A percentile compares a stretch with the other conserved stretches of the same genome.
Evolutionary conservation across 2,113 vertebrate genomes (phyloP).

Genomic region (Chitala chitala): DNA sequence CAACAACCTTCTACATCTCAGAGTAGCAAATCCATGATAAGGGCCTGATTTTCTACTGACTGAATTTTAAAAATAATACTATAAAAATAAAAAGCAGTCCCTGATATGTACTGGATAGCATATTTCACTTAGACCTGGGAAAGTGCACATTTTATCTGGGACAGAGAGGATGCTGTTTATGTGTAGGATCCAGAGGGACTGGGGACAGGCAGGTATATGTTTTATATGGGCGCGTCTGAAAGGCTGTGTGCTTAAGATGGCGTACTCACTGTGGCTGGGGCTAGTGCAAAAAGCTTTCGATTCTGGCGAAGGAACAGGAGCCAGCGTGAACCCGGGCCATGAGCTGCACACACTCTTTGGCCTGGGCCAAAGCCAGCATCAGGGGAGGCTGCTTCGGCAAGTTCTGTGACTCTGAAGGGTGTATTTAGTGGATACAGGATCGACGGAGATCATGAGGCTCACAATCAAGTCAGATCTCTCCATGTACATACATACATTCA

Average conservation of each 20-base stretch:
- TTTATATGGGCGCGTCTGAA: neutral
- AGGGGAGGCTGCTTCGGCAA: slow-evolving; percentile 96
- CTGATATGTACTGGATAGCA: neutral
- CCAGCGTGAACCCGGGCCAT: slow-evolving; percentile 92
- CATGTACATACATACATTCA: too few species aligned
- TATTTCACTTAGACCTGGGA: neutral
- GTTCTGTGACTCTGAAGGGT: slow-evolving; percentile 86
- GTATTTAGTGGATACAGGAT: too few species aligned
- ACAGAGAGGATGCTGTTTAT: neutral
- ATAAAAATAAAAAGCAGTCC: too few species aligned
- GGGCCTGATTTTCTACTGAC: neutral
- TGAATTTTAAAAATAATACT: too few species aligned
- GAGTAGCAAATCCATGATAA: neutral
- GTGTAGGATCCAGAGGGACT: neutral
- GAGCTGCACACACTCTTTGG: slow-evolving; percentile 92
- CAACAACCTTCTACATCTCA: too few species aligned
- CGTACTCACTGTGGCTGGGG: slow-evolving; percentile 56
- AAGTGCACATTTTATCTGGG: neutral
- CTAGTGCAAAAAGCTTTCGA: slow-evolving; percentile 98
- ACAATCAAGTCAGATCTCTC: neutral
- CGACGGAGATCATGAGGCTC: neutral
- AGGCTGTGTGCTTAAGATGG: too few species aligned
- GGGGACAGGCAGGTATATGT: neutral
- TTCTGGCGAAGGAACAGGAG: slow-evolving; percentile 97
- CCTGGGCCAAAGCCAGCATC: slow-evolving; percentile 94